A percentile compares a stretch with the other conserved stretches of the same genome.
These are phyloP conservation scores for Artemisiospiza belli DNA, from an alignment of 2,113 vertebrate species.

Conservation along the genomic window DNA sequence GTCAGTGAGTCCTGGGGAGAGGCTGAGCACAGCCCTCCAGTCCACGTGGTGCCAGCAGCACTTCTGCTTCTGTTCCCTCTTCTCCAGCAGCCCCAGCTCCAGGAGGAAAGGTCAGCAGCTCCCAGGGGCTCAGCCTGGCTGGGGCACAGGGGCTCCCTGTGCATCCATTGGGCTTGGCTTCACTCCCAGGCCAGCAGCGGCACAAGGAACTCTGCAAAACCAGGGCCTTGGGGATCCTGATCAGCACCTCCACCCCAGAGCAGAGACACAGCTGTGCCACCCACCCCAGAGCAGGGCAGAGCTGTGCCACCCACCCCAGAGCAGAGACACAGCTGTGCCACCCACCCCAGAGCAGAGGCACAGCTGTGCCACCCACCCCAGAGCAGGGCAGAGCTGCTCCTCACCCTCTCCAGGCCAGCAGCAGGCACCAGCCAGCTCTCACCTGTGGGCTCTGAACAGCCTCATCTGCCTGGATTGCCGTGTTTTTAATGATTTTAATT, in stretches of 20 bases:
- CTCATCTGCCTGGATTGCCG: background rate
- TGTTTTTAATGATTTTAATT: background rate
- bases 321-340: background rate
- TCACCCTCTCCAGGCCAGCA: background rate
- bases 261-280: too few species aligned
- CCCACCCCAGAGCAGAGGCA: background rate
- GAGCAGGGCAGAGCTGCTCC: background rate
- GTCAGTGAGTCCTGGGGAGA: background rate
- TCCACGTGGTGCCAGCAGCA: background rate
- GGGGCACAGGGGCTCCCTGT: accelerated
- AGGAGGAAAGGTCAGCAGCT: background rate
- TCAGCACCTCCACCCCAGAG: background rate
- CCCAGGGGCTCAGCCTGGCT: background rate
- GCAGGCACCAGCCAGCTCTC: background rate
- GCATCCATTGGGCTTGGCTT: background rate
- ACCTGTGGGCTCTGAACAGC: background rate
- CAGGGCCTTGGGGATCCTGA: background rate
- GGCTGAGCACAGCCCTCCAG: background rate
- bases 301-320: too few species aligned
- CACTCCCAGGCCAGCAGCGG: background rate
- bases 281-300: too few species aligned
- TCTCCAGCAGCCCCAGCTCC: background rate
- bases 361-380: background rate
- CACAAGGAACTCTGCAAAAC: background rate
- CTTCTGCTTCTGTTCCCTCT: background rate